These are phyloP conservation scores for Eulemur mongoz DNA, from an alignment of 2,797 vertebrate genomes.

Conservation along the genomic window DNA sequence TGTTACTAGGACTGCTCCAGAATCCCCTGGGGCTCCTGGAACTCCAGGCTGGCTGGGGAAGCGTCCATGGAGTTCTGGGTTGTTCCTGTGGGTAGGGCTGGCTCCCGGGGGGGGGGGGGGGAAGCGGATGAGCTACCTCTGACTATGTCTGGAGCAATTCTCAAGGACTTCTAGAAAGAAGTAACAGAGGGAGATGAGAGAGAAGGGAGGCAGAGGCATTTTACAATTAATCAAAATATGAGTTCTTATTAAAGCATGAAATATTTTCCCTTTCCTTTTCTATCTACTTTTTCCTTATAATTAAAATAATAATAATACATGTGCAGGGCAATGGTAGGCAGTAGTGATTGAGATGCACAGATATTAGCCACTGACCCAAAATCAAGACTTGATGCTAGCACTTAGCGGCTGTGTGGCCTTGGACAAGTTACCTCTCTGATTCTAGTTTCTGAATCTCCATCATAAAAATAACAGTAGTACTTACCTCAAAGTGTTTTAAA, in stretches of 20 bases:
- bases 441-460: background rate
- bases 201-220: background rate
- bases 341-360: background rate
- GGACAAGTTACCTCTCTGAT: background rate
- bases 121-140: background rate
- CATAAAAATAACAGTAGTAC: background rate
- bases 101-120: background rate
- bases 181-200: background rate
- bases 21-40: background rate
- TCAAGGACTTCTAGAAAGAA: slow-evolving; percentile 37
- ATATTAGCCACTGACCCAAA: background rate
- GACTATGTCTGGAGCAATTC: background rate
- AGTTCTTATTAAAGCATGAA: slow-evolving; percentile 5
- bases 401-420: background rate
- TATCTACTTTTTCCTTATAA: background rate
- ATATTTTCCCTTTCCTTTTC: slow-evolving; percentile 4
- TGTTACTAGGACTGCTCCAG: background rate
- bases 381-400: background rate
- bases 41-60: background rate
- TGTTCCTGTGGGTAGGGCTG: background rate
- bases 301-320: background rate
- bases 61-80: background rate
- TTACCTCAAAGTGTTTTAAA: background rate
- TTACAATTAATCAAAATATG: slow-evolving; percentile 15
- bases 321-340: background rate